Conservation (phyloP, 2,113 vertebrate species). For the Labeo rohita region DNA sequence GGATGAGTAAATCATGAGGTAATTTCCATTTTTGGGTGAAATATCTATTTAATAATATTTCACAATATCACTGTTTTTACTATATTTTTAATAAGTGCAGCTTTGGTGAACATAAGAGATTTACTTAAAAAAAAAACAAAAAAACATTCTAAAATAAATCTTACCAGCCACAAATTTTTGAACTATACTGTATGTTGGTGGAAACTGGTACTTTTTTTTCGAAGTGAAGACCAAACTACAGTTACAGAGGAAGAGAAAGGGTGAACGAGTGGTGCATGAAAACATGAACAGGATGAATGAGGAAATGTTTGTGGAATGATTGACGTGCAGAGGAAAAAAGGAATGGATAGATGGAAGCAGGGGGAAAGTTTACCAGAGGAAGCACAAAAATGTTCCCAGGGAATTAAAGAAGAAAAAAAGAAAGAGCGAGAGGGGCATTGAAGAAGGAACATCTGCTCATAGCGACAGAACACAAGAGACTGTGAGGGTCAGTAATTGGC, state of each 20-base stretch:
- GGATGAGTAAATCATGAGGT: too few species aligned
- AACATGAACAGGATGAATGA: constrained; percentile 2
- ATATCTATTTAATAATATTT: neutral
- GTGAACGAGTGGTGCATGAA: neutral
- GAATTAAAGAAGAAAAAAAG: constrained; percentile 1
- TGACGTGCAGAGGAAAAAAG: constrained; percentile 19
- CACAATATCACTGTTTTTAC: neutral
- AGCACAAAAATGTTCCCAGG: constrained; percentile 48
- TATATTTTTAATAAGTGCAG: neutral
- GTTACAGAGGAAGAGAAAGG: constrained; percentile 29
- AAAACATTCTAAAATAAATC: too few species aligned
- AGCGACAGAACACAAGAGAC: neutral
- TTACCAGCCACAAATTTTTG: neutral
- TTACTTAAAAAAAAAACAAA: neutral
- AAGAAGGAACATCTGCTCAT: constrained; percentile 25
- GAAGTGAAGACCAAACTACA: neutral
- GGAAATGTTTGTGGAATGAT: constrained; percentile 20
- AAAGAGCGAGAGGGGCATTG: constrained; percentile 40
- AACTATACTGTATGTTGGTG: neutral
- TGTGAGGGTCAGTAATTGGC: constrained; percentile 6
- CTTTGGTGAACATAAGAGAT: neutral
- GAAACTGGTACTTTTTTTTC: neutral
- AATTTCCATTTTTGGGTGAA: too few species aligned
- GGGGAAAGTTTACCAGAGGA: neutral
- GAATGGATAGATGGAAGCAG: neutral